Base-by-base conservation (phyloP, 2,113 vertebrate genomes). In the Tapirus terrestris region DNA sequence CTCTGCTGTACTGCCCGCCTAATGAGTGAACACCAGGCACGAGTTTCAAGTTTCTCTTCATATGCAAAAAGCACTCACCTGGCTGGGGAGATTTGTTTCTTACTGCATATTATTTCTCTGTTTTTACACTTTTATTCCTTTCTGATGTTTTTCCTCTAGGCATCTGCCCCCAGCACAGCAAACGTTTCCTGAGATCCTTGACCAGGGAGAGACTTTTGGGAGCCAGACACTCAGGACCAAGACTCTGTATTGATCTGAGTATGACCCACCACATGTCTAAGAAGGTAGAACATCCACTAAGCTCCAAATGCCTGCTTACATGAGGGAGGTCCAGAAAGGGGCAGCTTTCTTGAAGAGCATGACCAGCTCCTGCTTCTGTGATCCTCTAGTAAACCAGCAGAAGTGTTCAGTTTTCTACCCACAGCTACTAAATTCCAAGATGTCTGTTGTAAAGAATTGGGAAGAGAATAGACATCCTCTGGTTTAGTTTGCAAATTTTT, bases 241-340 rank as follows among this genome's bases (percentile, higher is more conserved):
- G 98, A 98, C 98, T 99, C 12, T 99, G 99, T 48, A 93, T 99
- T 0, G 99, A 99, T 92, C 98, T 99, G 53, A 99, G 99, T 39
- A 98, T 99, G 99, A 99, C 98, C 0, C 95, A 99, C 94, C 83
- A 97, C 98, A 99, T 99, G 99, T 99, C 99, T 13, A 98, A 98
- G 95, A 99, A 99, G 99, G 99, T 99, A 98, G 39, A 10, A 48
- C 45, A 73, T 68, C 61, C 20, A 31, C 68, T 76, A 36, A 36
- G 7, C 23, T 77, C 21, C 33, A 6, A 60, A 72, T 81, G 81
- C 21, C 87, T 45, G 67, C 73, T 68, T 1, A 2, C 23, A 0
- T 23, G 43, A 83, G 77, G 61, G 84, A 73, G 12, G 70, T 10
- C 33, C 11, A 36, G 56, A 45, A 65, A 72, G 70, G 36, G 56